Percentiles rank a stretch among this genome's conserved stretches.
These are phyloP conservation scores for Tragopan temminckii DNA, from an alignment of 2,797 vertebrate genomes.

Conservation along the genomic window DNA sequence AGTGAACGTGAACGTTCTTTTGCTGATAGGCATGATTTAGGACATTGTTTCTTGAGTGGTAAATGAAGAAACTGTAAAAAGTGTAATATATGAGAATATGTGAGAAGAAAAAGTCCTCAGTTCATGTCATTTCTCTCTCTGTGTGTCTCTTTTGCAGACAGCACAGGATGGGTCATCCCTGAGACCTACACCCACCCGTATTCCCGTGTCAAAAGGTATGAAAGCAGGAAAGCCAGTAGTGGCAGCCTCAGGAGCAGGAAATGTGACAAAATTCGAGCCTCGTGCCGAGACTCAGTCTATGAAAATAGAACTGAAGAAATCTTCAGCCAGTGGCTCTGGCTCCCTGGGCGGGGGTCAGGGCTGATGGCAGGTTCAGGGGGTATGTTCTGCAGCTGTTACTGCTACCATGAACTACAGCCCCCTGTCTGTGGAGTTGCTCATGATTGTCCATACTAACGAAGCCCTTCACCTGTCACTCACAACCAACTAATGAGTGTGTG, in stretches of 20 bases:
- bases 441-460: conserved; percentile 74
- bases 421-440: conserved; percentile 60
- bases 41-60: neutral
- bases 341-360: conserved; percentile 89
- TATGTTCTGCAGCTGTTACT: conserved; percentile 81
- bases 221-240: conserved; percentile 90
- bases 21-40: neutral
- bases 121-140: conserved; percentile 2
- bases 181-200: conserved; percentile 88
- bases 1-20: neutral
- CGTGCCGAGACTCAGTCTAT: conserved; percentile 92
- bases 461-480: conserved; percentile 65
- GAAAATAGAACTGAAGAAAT: conserved; percentile 98
- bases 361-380: conserved; percentile 86
- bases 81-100: neutral
- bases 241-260: conserved; percentile 90
- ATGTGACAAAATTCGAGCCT: conserved; percentile 90
- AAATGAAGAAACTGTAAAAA: neutral
- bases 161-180: conserved; percentile 88
- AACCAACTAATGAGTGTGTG: conserved; percentile 76
- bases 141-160: conserved; percentile 82
- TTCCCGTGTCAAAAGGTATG: conserved; percentile 95
- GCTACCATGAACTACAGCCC: conserved; percentile 74
- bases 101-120: neutral
- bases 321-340: conserved; percentile 84